These are phyloP conservation scores for Yponomeuta sedellus DNA, from an alignment of 2,888 invertebrate species.

Conservation along the genomic window DNA sequence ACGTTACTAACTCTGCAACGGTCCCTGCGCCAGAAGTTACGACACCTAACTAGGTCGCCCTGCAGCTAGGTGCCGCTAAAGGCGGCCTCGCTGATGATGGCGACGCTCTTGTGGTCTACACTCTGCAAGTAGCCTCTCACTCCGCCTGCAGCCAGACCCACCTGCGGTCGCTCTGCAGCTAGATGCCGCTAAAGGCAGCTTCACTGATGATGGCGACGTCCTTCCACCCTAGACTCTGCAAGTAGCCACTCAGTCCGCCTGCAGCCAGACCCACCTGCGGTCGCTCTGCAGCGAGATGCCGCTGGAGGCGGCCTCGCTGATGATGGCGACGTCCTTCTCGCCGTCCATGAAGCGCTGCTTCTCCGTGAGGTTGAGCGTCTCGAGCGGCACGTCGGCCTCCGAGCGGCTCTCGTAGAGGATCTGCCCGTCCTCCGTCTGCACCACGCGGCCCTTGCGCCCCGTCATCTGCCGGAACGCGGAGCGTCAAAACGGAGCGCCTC, in stretches of 20 bases:
- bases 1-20: no score
- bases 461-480: slow-evolving; percentile 84
- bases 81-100: no score
- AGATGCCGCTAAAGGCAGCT: slow-evolving; percentile 98
- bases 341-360: slow-evolving; percentile 97
- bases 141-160: slow-evolving; percentile 24
- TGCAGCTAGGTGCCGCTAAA: no score
- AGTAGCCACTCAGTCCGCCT: no score
- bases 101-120: no score
- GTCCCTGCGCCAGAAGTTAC: no score
- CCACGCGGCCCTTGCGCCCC: slow-evolving; percentile 94
- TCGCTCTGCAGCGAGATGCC: slow-evolving; percentile 99
- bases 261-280: slow-evolving; percentile 62
- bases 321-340: slow-evolving; percentile 98
- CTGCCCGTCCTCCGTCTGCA: slow-evolving; percentile 93
- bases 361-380: slow-evolving; percentile 96
- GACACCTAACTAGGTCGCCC: no score
- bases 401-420: slow-evolving; percentile 96
- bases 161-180: slow-evolving; percentile 94
- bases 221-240: slow-evolving; percentile 68
- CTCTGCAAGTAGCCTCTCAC: no score
- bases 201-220: slow-evolving; percentile 99
- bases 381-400: slow-evolving; percentile 96
- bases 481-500: no score
- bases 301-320: slow-evolving; percentile 98